Evolutionary conservation across 2,113 vertebrate genomes (phyloP).

Genomic region (Nanorana parkeri): DNA sequence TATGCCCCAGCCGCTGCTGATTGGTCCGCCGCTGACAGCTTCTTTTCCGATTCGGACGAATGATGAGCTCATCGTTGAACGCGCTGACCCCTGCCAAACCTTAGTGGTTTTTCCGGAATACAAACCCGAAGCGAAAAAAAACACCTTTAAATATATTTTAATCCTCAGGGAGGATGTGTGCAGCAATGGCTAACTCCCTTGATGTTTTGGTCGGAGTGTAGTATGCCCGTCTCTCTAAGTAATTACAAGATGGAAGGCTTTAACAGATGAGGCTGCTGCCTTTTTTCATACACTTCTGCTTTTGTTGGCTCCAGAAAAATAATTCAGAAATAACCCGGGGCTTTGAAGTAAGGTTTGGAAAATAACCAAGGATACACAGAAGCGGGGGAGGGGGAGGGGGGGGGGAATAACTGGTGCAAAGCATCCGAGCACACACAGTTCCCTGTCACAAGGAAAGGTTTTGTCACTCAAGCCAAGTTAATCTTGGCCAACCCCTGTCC

Average conservation of each 20-base stretch:
- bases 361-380: constrained; percentile 45
- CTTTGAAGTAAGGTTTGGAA: constrained; percentile 51
- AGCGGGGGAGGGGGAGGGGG: constrained; percentile 4
- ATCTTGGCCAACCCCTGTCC: constrained; percentile 50
- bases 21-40: too few relatives aligned
- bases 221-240: constrained; percentile 5
- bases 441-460: constrained; percentile 52
- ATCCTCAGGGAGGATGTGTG: background rate
- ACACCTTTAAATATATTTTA: background rate
- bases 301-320: constrained; percentile 38
- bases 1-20: too few relatives aligned
- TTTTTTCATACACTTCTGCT: constrained; percentile 13
- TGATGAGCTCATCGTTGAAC: too few relatives aligned
- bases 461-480: constrained; percentile 58
- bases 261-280: constrained; percentile 16
- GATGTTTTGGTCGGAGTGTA: background rate
- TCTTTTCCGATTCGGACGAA: too few relatives aligned
- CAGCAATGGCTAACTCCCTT: background rate
- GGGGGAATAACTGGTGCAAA: constrained; percentile 20
- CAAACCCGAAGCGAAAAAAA: too few relatives aligned
- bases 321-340: constrained; percentile 38
- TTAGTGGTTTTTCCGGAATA: too few relatives aligned
- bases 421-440: constrained; percentile 24
- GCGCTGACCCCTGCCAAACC: too few relatives aligned
- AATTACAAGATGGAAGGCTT: constrained; percentile 7